Base-by-base conservation (phyloP, 2,888 invertebrate genomes). In the Dasypolia templi region DNA sequence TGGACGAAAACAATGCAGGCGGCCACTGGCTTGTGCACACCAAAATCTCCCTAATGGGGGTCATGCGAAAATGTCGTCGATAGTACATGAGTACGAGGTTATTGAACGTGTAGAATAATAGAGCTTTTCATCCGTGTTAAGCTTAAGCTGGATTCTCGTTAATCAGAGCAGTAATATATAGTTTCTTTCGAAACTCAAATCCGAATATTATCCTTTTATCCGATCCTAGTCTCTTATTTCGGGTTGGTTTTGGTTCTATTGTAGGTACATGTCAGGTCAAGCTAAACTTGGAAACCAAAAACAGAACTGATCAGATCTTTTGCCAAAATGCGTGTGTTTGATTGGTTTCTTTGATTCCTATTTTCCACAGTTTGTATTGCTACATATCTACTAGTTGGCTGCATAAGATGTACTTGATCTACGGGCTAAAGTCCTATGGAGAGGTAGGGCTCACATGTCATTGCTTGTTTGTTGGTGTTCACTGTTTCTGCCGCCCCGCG, bases 401-500 rank as follows among this genome's bases (percentile, higher is more conserved):
- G 39, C 39, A 39, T 44, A n/a, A 32, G 35, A 7, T 51, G n/a
- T 32, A 56, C 26, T n/a, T 39, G 14, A 17, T 63, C 44, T 53
- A 7, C 26, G 7, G 71, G 78, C 32, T 29, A 61, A 75, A 26
- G 3, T 39, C 56, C 72, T 77, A 22, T 72, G 49, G 46, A 56
- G 55, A 22, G 49, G 65, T 42, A 55, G 19, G 62, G 44, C 49
- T 65, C 61, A 67, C 76, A 44, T 39, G n/a, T 19, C 51, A 58
- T 26, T 9, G 17, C 26, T 59, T n/a, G 58, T 32, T 22, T 29
- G 32, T 26, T 32, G 58, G 44, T 79, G 67, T 53, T 42, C 62
- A 44, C 26, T 75, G 39, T 80, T 68, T 68, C 90, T 90, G 88
- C 90, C 86, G 85, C 74, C 82, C 84, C 83, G 82, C 87, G 83